These are phyloP conservation scores for Propithecus perrieri DNA, from an alignment of 2,797 vertebrate species.

Conservation along the genomic window DNA sequence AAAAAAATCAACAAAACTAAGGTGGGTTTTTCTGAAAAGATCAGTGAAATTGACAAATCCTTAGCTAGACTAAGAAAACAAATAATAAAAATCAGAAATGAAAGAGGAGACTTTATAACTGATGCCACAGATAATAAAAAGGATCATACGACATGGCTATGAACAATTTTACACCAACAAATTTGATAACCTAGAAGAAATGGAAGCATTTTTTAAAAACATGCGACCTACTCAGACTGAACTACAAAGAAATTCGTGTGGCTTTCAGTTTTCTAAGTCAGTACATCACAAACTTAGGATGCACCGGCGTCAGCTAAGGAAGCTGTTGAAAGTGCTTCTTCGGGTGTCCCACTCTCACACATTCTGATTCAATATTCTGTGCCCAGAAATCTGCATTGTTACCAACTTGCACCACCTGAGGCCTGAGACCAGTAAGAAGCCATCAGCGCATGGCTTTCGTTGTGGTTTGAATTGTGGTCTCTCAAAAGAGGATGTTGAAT, in stretches of 20 bases:
- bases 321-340: not conserved
- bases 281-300: not conserved
- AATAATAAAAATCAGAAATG: not conserved
- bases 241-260: not conserved
- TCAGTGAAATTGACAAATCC: not conserved
- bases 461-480: too few species aligned
- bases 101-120: not conserved
- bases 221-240: not conserved
- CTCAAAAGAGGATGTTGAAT: too few species aligned
- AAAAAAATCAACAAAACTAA: not conserved
- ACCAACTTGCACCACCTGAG: not conserved
- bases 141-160: not conserved
- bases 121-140: not conserved
- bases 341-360: not conserved
- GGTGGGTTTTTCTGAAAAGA: not conserved
- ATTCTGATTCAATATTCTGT: too few species aligned
- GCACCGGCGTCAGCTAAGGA: too few species aligned
- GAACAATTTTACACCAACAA: not conserved
- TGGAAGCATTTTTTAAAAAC: not conserved
- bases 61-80: not conserved
- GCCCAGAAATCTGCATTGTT: not conserved
- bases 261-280: not conserved
- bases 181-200: not conserved
- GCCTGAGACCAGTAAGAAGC: too few species aligned
- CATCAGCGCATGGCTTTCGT: too few species aligned